Percentiles rank a stretch among this genome's conserved stretches.
These are phyloP conservation scores for Melospiza georgiana DNA, from an alignment of 2,113 vertebrate genomes.

Conservation along the genomic window DNA sequence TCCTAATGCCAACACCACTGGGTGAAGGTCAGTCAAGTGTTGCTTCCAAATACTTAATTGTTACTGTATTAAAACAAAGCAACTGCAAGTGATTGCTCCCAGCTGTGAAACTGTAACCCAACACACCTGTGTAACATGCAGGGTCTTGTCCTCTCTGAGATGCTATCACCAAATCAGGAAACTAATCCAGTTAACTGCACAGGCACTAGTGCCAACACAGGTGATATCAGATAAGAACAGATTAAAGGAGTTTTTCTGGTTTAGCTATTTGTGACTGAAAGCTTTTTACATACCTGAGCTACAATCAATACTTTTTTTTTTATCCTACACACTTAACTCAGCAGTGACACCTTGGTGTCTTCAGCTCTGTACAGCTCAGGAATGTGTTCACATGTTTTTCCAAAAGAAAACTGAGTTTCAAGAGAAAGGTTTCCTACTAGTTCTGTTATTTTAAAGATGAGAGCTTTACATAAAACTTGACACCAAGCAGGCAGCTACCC, in stretches of 20 bases:
- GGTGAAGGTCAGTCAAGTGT: neutral
- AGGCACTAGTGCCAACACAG: neutral
- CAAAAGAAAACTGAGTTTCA: neutral
- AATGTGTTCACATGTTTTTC: neutral
- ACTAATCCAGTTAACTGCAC: conserved; percentile 15
- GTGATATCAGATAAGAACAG: neutral
- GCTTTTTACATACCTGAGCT: neutral
- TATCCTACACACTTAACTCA: neutral
- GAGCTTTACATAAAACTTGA: neutral
- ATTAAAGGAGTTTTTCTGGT: conserved; percentile 31
- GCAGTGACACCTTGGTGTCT: neutral
- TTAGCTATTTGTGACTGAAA: conserved; percentile 2
- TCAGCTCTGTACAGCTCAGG: neutral
- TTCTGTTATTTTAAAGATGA: neutral
- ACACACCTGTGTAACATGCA: neutral
- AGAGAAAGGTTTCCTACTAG: neutral
- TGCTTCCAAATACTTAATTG: neutral
- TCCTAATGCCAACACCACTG: neutral
- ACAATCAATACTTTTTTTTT: neutral
- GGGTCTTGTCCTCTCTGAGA: neutral
- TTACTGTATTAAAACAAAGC: neutral
- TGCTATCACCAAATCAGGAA: neutral
- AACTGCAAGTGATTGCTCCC: neutral
- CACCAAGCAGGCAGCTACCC: neutral
- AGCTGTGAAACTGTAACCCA: neutral